These are phyloP conservation scores for Tolypeutes matacus DNA, from an alignment of 2,797 vertebrate genomes.

Conservation along the genomic window DNA sequence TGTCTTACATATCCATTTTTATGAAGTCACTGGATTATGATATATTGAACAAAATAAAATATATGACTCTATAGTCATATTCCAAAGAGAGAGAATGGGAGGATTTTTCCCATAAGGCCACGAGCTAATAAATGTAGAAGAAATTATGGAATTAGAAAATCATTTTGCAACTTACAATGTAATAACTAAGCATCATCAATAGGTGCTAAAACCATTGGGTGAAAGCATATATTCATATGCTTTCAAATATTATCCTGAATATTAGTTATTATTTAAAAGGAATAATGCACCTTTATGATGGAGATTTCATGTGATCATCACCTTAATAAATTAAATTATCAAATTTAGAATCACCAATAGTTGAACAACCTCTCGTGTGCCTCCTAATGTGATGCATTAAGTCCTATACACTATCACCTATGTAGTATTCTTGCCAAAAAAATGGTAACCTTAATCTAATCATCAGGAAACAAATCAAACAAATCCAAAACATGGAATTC, in stretches of 20 bases:
- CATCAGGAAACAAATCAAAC: neutral
- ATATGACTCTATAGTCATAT: neutral
- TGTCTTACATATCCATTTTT: too few relatives aligned
- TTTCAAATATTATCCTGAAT: neutral
- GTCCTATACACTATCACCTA: neutral
- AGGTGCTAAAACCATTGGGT: neutral
- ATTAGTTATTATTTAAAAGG: neutral
- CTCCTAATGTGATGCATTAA: neutral
- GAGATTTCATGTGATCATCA: neutral
- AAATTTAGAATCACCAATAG: neutral
- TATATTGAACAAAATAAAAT: neutral
- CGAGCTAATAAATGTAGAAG: neutral
- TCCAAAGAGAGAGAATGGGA: neutral
- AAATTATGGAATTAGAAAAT: slow-evolving; percentile 42
- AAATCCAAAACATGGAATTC: slow-evolving; percentile 14
- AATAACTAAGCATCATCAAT: neutral
- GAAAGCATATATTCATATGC: neutral
- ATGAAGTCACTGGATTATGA: neutral
- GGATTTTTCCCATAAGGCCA: neutral
- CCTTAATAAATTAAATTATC: neutral
- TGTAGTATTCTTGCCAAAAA: neutral
- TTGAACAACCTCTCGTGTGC: neutral
- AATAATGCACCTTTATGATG: neutral
- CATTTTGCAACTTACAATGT: neutral
- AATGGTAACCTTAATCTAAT: neutral